Percentiles rank a stretch among this genome's conserved stretches.
phyloP scores from a whole-genome alignment of 2,797 vertebrate genomes.

The Clarias platycephalus region DNA sequence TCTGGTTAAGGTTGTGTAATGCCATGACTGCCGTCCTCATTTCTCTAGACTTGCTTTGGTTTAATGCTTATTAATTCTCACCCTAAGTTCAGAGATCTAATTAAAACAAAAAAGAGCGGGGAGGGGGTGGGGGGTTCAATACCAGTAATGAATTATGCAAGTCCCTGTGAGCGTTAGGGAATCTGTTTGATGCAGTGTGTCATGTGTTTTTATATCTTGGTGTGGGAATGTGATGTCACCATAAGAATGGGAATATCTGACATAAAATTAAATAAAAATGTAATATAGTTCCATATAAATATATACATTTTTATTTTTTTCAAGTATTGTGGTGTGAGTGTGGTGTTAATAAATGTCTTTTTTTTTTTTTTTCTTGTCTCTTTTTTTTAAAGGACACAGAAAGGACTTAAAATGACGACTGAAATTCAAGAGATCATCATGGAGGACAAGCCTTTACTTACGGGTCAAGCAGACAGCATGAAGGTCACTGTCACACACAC shows the following conservation, averaged over 20 bases:
- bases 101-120: constrained; percentile 54
- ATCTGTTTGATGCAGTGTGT: constrained; percentile 54
- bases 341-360: background rate
- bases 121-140: constrained; percentile 14
- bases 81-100: constrained; percentile 60
- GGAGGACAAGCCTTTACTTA: constrained; percentile 85
- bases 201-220: background rate
- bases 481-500: constrained; percentile 65
- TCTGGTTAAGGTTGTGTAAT: constrained; percentile 2
- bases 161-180: constrained; percentile 44
- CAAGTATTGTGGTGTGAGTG: constrained; percentile 31
- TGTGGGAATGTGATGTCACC: background rate
- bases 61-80: constrained; percentile 50
- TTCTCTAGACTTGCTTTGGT: background rate
- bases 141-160: constrained; percentile 49
- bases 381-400: constrained; percentile 54
- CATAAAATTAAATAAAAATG: too few species aligned
- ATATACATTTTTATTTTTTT: too few species aligned
- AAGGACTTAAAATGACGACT: constrained; percentile 77
- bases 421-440: constrained; percentile 91
- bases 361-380: background rate
- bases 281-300: too few species aligned
- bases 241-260: background rate
- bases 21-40: background rate
- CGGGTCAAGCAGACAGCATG: constrained; percentile 72